Percentiles rank a stretch among this genome's conserved stretches.
Evolutionary conservation across 2,113 vertebrate genomes (phyloP).

Genomic region (Xiphophorus maculatus): DNA sequence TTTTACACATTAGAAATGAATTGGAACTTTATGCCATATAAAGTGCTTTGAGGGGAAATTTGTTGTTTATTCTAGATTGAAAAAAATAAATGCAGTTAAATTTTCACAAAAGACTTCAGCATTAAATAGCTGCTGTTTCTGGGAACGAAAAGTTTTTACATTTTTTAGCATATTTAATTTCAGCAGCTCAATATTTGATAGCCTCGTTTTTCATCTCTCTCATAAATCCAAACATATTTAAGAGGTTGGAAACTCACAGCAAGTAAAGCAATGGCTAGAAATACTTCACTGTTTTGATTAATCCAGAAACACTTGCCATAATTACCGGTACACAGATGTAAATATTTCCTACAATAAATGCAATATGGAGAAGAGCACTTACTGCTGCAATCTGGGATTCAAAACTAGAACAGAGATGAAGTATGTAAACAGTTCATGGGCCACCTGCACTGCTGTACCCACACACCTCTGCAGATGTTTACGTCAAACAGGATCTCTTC

Average conservation of each 20-base stretch:
- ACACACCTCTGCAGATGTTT: neutral
- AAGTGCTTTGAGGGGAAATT: neutral
- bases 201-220: neutral
- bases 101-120: neutral
- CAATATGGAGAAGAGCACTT: too few relatives aligned
- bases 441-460: too few relatives aligned
- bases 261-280: too few relatives aligned
- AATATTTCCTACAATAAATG: too few relatives aligned
- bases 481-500: too few relatives aligned
- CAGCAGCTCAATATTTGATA: neutral
- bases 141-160: neutral
- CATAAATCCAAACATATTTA: too few relatives aligned
- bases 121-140: neutral
- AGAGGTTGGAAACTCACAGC: too few relatives aligned
- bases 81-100: neutral
- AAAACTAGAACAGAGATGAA: too few relatives aligned
- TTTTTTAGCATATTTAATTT: neutral
- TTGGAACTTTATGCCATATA: neutral
- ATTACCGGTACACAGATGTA: neutral
- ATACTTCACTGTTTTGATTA: neutral
- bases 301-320: neutral
- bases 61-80: neutral
- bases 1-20: neutral
- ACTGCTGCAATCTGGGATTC: too few relatives aligned
- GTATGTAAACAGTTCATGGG: too few relatives aligned